phyloP scores from a whole-genome alignment of 2,888 invertebrate species.

The Trichopoda pennipes region DNA sequence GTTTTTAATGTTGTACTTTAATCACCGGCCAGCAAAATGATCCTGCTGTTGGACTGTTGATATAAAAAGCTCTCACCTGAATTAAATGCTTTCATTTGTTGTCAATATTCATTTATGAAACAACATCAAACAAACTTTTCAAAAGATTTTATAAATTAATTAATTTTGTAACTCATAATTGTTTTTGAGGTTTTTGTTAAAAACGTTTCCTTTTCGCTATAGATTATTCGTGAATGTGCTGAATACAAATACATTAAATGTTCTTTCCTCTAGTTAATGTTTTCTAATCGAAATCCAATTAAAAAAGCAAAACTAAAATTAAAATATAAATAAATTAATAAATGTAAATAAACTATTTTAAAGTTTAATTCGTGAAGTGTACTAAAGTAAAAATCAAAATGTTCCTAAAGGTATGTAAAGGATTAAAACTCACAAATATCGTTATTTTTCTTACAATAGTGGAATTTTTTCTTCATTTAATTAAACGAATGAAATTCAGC shows the following conservation, averaged over 20 bases:
- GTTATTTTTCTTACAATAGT: conserved; percentile 16
- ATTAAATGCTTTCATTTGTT: conserved; percentile 75
- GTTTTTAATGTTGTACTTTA: conserved; percentile 25
- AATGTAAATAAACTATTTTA: conserved; percentile 6
- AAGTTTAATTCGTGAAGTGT: conserved; percentile 19
- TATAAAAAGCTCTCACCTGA: conserved; percentile 76
- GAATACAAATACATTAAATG: no score
- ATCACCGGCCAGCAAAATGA: conserved; percentile 34
- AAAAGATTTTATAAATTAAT: conserved; percentile 10
- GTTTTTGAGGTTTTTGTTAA: neutral
- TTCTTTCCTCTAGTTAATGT: neutral
- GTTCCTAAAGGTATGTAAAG: conserved; percentile 53
- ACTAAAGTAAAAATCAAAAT: conserved; percentile 24
- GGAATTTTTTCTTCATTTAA: conserved; percentile 11
- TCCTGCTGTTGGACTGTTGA: conserved; percentile 56
- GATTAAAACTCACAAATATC: neutral
- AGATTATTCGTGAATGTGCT: conserved; percentile 3
- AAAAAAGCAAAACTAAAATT: conserved; percentile 23
- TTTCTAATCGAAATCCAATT: neutral
- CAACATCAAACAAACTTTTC: conserved; percentile 44
- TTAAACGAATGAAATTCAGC: neutral
- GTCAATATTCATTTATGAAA: conserved; percentile 72
- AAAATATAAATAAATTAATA: conserved; percentile 8
- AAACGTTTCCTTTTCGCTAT: neutral
- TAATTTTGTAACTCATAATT: conserved; percentile 1